These are phyloP conservation scores for Pachycephus smyrnensis DNA, from an alignment of 2,888 invertebrate genomes.

Conservation along the genomic window DNA sequence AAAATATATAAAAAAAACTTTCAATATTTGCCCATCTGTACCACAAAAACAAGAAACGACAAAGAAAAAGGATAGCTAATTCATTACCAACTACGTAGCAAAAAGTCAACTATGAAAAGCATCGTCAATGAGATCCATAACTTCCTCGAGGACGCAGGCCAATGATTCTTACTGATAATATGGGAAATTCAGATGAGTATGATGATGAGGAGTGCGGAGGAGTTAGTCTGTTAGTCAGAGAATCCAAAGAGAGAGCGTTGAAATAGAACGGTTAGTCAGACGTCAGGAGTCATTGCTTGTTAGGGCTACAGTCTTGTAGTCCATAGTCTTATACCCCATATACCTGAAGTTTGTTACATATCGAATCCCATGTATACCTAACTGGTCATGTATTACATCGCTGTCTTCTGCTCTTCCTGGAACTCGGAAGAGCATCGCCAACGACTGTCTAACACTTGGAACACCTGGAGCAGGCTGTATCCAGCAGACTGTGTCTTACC, in stretches of 20 bases:
- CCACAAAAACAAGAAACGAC: background rate
- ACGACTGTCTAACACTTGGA: background rate
- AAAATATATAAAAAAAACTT: too few relatives aligned
- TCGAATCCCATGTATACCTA: background rate
- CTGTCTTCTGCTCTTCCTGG: background rate
- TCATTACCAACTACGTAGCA: background rate
- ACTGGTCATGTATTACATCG: background rate
- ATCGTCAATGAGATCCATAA: background rate
- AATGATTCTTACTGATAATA: background rate
- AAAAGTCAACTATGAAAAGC: background rate
- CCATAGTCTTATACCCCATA: background rate
- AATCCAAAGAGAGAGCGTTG: conserved; percentile 44
- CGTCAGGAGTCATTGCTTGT: conserved; percentile 36
- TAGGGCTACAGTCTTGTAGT: background rate
- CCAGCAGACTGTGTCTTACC: background rate
- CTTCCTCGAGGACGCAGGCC: background rate
- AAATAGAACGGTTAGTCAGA: conserved; percentile 58
- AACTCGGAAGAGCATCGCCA: background rate
- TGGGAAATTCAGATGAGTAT: background rate
- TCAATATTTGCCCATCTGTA: background rate
- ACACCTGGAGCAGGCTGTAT: background rate
- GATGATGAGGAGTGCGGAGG: background rate
- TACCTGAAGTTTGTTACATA: background rate
- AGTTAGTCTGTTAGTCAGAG: conserved; percentile 27
- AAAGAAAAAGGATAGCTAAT: background rate